Percentiles rank a stretch among this genome's conserved stretches.
These are phyloP conservation scores for Oreochromis mossambicus DNA, from an alignment of 2,797 vertebrate genomes.

Conservation along the genomic window DNA sequence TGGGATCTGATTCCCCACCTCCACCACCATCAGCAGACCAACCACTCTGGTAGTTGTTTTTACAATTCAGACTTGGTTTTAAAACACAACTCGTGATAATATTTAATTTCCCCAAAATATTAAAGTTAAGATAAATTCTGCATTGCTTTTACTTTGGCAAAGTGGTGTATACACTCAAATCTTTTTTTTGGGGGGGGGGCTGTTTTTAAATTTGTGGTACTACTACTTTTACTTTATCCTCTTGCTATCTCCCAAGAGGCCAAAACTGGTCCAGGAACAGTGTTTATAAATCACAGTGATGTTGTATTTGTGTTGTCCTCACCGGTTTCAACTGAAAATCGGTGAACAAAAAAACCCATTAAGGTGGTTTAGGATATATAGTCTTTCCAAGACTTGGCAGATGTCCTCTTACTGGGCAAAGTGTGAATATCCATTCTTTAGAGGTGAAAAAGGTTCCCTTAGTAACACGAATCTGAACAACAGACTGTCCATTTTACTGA, in stretches of 20 bases:
- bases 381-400: slow-evolving; percentile 48
- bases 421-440: slow-evolving; percentile 56
- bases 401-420: slow-evolving; percentile 29
- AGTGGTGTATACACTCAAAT: background rate
- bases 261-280: background rate
- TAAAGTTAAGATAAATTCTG: background rate
- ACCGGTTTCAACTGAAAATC: slow-evolving; percentile 13
- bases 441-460: slow-evolving; percentile 26
- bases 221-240: background rate
- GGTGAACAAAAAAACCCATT: slow-evolving; percentile 27
- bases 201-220: background rate
- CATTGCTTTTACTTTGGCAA: background rate
- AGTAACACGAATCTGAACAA: slow-evolving; percentile 50
- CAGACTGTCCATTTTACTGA: slow-evolving; percentile 20
- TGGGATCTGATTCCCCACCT: background rate
- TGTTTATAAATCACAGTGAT: background rate
- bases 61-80: background rate
- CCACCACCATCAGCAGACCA: background rate
- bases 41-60: background rate
- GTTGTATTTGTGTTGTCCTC: background rate
- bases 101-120: background rate
- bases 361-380: slow-evolving; percentile 29
- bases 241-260: background rate
- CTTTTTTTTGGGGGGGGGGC: no score
- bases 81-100: background rate